phyloP scores from a whole-genome alignment of 64 coral and sea anemone genomes.

The Trachythela sp. region DNA sequence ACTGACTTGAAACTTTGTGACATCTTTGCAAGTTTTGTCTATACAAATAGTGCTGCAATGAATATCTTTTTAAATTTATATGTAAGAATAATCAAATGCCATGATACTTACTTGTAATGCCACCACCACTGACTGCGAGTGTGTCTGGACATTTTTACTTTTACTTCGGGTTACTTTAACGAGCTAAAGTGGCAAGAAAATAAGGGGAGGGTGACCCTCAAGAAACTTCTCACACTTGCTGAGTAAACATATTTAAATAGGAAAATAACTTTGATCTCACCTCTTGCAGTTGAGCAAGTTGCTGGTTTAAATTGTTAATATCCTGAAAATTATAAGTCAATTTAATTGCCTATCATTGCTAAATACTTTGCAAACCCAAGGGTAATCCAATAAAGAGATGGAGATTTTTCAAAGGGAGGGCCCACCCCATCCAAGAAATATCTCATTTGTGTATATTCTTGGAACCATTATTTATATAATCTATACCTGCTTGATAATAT shows the following conservation, averaged over 20 bases:
- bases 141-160: conserved; percentile 85
- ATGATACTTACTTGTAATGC: conserved; percentile 68
- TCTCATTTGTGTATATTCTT: no score
- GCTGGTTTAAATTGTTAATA: conserved; percentile 79
- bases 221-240: no score
- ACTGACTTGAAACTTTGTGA: conserved; percentile 96
- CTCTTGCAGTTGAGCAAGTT: conserved; percentile 93
- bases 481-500: conserved; percentile 94
- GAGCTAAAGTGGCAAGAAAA: conserved; percentile 50
- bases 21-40: conserved; percentile 95
- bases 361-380: no score
- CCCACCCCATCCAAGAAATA: no score
- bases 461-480: not conserved
- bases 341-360: no score
- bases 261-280: conserved; percentile 48
- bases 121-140: conserved; percentile 89
- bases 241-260: no score
- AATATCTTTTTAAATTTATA: not conserved
- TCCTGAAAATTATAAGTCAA: conserved; percentile 64
- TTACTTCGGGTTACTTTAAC: conserved; percentile 73
- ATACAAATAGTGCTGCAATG: not conserved
- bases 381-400: not conserved
- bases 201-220: not conserved
- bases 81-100: not conserved
- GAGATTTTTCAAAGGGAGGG: no score